phyloP scores from a whole-genome alignment of 2,113 vertebrate species.

The Dolichotis patagonum region DNA sequence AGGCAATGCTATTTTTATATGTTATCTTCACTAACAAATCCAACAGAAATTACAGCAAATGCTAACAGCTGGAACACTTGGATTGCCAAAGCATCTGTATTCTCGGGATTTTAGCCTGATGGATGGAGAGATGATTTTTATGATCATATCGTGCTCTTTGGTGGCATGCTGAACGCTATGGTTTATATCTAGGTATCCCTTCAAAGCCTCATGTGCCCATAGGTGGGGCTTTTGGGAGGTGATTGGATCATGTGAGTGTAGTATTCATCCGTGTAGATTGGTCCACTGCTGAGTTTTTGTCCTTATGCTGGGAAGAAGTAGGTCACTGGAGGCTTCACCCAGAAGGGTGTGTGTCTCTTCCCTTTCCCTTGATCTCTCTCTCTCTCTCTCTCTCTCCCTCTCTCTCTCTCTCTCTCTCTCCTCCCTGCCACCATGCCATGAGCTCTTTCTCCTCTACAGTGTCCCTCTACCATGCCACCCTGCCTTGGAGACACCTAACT shows the following conservation, averaged over 20 bases:
- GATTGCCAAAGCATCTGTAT: neutral
- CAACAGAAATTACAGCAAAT: neutral
- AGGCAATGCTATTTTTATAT: neutral
- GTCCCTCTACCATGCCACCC: neutral
- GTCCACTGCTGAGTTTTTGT: neutral
- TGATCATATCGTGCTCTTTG: neutral
- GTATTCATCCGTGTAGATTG: neutral
- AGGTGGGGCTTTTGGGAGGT: neutral
- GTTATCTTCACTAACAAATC: neutral
- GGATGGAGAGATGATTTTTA: neutral
- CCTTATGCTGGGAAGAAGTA: neutral
- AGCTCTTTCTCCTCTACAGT: neutral
- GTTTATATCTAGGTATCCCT: neutral
- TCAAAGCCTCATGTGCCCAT: neutral
- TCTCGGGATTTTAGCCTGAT: neutral
- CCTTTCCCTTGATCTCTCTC: neutral
- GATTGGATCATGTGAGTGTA: neutral
- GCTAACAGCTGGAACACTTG: neutral
- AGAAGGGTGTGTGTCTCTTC: neutral
- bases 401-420: neutral
- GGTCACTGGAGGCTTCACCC: neutral
- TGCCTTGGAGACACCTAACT: neutral
- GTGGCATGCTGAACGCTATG: neutral
- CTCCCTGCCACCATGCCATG: neutral
- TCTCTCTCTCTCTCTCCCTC: neutral